A percentile compares a stretch with the other conserved stretches of the same genome.
phyloP scores from a whole-genome alignment of 2,888 invertebrate species.

The Netelia melanura region DNA sequence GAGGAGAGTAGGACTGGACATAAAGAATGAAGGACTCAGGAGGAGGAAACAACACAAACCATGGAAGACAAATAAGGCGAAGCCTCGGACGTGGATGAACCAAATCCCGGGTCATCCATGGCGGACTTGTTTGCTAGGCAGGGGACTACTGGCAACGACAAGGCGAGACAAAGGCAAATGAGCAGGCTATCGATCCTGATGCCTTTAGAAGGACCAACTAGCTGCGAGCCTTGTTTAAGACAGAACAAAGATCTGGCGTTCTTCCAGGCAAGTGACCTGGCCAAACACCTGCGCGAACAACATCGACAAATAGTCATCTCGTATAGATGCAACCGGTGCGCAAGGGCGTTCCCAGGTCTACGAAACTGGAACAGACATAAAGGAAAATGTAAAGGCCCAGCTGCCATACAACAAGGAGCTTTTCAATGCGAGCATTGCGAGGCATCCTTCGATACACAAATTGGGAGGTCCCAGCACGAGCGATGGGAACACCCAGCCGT shows the following conservation, averaged over 20 bases:
- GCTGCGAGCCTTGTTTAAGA: background rate
- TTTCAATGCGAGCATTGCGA: constrained; percentile 11
- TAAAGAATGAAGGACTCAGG: background rate
- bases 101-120: constrained; percentile 26
- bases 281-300: background rate
- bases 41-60: background rate
- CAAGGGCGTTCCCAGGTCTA: background rate
- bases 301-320: constrained; percentile 7
- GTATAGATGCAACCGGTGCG: constrained; percentile 14
- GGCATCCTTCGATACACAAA: background rate
- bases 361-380: constrained; percentile 22
- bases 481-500: constrained; percentile 38
- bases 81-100: constrained; percentile 52
- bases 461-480: constrained; percentile 51
- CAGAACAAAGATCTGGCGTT: background rate
- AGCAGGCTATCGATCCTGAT: background rate
- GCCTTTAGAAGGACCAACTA: background rate
- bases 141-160: constrained; percentile 19
- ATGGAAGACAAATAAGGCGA: constrained; percentile 1
- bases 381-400: background rate
- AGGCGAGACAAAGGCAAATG: background rate
- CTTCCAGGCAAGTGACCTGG: background rate
- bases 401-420: no score
- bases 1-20: background rate
- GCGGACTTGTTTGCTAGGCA: constrained; percentile 35